A percentile compares a stretch with the other conserved stretches of the same genome.
phyloP scores from a whole-genome alignment of 2,797 vertebrate genomes.

The Mallotus villosus region DNA sequence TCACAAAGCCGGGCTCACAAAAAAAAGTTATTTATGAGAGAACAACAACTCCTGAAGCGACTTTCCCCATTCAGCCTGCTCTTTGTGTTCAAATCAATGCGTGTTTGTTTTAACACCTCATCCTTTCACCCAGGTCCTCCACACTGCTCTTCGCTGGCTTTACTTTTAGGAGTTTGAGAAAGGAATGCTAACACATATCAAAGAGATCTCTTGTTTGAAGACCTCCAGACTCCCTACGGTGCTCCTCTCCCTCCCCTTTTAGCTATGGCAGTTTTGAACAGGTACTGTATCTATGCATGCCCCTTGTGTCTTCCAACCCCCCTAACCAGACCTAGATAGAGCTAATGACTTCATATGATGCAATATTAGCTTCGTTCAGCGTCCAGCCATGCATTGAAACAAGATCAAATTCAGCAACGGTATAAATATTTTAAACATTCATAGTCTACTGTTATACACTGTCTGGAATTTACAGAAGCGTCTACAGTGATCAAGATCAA shows the following conservation, averaged over 20 bases:
- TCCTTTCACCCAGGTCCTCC: slow-evolving; percentile 9
- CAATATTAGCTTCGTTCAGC: too few relatives aligned
- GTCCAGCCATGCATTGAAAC: too few relatives aligned
- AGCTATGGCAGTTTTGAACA: slow-evolving; percentile 13
- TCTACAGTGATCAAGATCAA: too few relatives aligned
- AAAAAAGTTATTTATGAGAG: slow-evolving; percentile 53
- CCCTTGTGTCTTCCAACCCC: neutral
- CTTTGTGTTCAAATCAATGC: slow-evolving; percentile 48
- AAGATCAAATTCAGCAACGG: too few relatives aligned
- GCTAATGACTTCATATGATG: neutral
- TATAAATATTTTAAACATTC: too few relatives aligned
- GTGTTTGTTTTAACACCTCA: slow-evolving; percentile 59
- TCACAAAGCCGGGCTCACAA: slow-evolving; percentile 50
- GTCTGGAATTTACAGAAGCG: too few relatives aligned
- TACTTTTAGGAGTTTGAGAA: slow-evolving; percentile 25
- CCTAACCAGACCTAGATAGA: neutral
- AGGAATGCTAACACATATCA: slow-evolving; percentile 49
- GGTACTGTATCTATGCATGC: slow-evolving; percentile 10
- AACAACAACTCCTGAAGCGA: slow-evolving; percentile 37
- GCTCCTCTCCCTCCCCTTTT: neutral
- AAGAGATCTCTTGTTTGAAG: slow-evolving; percentile 39
- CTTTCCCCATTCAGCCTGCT: slow-evolving; percentile 22
- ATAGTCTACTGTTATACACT: too few relatives aligned
- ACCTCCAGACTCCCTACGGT: slow-evolving; percentile 6
- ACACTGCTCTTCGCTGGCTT: slow-evolving; percentile 19